Conservation (phyloP, 2,797 vertebrate genomes). For the Amblyraja radiata region DNA sequence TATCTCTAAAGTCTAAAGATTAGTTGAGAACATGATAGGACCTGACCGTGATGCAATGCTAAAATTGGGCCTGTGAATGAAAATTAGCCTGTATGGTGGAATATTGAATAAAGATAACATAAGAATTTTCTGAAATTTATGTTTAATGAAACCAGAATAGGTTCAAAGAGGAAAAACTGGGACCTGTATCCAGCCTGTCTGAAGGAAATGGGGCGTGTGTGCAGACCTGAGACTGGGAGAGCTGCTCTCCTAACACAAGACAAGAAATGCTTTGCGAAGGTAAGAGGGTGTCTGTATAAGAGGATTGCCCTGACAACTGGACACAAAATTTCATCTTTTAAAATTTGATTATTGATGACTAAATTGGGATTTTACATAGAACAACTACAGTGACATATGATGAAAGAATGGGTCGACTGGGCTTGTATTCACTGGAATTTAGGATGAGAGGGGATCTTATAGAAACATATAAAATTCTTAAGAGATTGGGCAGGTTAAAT, state of each 20-base stretch:
- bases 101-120: not conserved
- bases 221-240: slow-evolving; percentile 76
- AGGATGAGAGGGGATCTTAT: too few relatives aligned
- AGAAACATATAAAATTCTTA: too few relatives aligned
- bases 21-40: not conserved
- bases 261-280: slow-evolving; percentile 93
- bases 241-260: slow-evolving; percentile 90
- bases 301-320: not conserved
- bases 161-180: slow-evolving; percentile 93
- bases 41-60: not conserved
- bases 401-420: too few relatives aligned
- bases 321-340: not conserved
- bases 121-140: slow-evolving; percentile 19
- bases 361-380: not conserved
- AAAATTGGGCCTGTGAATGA: not conserved
- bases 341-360: not conserved
- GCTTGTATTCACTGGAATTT: too few relatives aligned
- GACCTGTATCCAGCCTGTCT: slow-evolving; percentile 90
- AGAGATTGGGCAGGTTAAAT: too few relatives aligned
- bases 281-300: slow-evolving; percentile 46
- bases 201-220: slow-evolving; percentile 87
- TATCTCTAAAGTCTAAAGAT: not conserved
- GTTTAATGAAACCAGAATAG: slow-evolving; percentile 67
- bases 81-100: not conserved
- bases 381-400: too few relatives aligned